These are phyloP conservation scores for Cylloceria caligata DNA, from an alignment of 2,888 invertebrate genomes.

Conservation along the genomic window DNA sequence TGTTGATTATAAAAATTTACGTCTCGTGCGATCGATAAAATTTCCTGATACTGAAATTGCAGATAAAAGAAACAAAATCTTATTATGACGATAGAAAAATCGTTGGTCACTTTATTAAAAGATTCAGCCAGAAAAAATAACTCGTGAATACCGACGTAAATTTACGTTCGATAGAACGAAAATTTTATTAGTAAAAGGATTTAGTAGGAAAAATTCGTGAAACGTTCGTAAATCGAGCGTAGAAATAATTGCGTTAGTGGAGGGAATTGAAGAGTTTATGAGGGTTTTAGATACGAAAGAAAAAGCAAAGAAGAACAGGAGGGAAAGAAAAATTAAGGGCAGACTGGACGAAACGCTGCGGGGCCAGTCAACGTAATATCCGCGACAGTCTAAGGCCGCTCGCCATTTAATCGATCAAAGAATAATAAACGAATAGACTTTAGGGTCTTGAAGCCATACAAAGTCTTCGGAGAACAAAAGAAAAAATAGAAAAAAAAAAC, in stretches of 20 bases:
- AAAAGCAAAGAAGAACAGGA: constrained; percentile 28
- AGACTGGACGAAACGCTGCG: constrained; percentile 59
- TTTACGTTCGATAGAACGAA: constrained; percentile 52
- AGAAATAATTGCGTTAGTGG: constrained; percentile 63
- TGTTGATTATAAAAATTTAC: constrained; percentile 60
- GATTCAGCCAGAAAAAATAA: constrained; percentile 16
- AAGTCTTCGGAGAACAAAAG: constrained; percentile 10
- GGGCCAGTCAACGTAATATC: constrained; percentile 67
- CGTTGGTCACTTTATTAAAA: neutral
- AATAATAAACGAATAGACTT: constrained; percentile 31
- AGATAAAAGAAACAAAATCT: constrained; percentile 11
- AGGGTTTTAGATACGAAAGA: constrained; percentile 59
- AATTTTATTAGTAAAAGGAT: constrained; percentile 45
- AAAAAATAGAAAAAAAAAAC: constrained; percentile 8
- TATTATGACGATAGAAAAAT: neutral
- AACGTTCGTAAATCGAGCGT: constrained; percentile 44
- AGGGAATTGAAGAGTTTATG: constrained; percentile 63
- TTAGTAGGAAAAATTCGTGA: constrained; percentile 62
- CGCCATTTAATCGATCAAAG: constrained; percentile 61
- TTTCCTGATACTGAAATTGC: neutral
- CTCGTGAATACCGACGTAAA: constrained; percentile 43
- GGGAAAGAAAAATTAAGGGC: constrained; percentile 30
- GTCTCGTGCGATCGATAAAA: constrained; percentile 28
- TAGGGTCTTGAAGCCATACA: constrained; percentile 17
- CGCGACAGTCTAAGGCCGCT: constrained; percentile 55